Evolutionary conservation across 2,797 vertebrate species (phyloP).

Genomic region (Lagorchestes hirsutus): DNA sequence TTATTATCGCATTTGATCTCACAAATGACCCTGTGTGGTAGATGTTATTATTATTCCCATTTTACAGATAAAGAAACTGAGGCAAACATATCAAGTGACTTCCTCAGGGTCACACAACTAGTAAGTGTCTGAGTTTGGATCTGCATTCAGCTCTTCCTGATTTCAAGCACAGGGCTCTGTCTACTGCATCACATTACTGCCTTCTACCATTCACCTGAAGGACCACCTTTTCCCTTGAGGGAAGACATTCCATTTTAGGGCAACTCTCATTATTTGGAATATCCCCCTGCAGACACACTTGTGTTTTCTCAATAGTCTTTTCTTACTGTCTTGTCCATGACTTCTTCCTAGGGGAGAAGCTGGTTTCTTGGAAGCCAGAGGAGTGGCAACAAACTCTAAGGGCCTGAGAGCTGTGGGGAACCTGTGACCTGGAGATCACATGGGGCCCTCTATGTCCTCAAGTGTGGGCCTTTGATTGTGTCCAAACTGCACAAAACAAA

Average conservation of each 20-base stretch:
- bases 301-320: background rate
- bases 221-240: background rate
- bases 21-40: background rate
- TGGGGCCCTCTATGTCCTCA: no score
- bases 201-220: background rate
- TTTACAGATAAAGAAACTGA: background rate
- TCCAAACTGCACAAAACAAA: no score
- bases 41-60: background rate
- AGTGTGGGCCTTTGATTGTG: no score
- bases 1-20: background rate
- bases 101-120: background rate
- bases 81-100: background rate
- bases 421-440: no score
- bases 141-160: background rate
- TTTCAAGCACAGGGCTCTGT: background rate
- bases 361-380: background rate
- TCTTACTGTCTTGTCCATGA: background rate
- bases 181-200: fast-evolving
- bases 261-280: background rate
- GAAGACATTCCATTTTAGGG: background rate
- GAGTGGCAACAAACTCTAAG: background rate
- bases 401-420: no score
- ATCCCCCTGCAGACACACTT: background rate
- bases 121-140: background rate
- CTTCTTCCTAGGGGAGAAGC: background rate